A percentile compares a stretch with the other conserved stretches of the same genome.
Conservation (phyloP, 2,797 vertebrate species). For the Columba guinea region DNA sequence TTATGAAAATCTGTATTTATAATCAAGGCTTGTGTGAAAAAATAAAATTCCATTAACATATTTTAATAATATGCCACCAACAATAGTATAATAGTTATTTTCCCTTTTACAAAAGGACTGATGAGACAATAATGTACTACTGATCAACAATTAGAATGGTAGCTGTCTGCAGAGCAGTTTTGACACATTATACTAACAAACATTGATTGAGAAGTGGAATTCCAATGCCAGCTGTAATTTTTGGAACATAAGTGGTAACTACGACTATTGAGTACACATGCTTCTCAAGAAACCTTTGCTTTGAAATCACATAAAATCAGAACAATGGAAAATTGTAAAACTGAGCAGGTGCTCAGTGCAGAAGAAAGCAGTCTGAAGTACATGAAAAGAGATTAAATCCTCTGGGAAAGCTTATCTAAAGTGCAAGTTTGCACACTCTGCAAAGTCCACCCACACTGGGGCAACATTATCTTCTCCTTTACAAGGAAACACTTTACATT, state of each 20-base stretch:
- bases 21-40: background rate
- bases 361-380: conserved; percentile 19
- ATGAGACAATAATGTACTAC: background rate
- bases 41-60: background rate
- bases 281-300: background rate
- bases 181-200: background rate
- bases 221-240: background rate
- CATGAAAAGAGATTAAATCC: background rate
- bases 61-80: background rate
- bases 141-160: conserved; percentile 35
- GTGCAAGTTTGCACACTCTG: background rate
- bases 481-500: background rate
- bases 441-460: background rate
- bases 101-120: background rate
- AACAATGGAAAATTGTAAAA: background rate
- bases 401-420: conserved; percentile 17
- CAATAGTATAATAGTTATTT: background rate
- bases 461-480: background rate
- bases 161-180: background rate
- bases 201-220: background rate
- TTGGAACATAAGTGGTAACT: background rate
- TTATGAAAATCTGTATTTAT: background rate
- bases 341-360: background rate
- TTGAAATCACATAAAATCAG: conserved; percentile 4
- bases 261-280: background rate